Conservation (phyloP, 1,140 invertebrate species). For the Musca vetustissima region DNA sequence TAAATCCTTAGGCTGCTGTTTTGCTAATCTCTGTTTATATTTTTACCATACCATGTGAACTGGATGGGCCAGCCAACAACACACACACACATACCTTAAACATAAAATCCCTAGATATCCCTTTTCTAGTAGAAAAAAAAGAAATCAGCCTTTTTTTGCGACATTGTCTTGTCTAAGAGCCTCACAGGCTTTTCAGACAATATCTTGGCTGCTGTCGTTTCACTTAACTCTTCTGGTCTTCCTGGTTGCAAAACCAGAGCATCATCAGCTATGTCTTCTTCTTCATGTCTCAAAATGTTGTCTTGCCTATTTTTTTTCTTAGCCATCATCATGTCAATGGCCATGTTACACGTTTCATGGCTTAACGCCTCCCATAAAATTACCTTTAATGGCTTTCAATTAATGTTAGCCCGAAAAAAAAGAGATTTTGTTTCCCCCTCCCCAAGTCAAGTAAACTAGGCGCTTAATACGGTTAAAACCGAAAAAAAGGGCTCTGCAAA, state of each 20-base stretch:
- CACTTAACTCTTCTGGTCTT: conserved; percentile 10
- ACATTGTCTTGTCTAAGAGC: conserved; percentile 8
- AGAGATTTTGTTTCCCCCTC: neutral
- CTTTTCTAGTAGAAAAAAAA: conserved; percentile 6
- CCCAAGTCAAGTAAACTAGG: neutral
- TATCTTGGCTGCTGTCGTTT: conserved; percentile 13
- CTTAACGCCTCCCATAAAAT: conserved; percentile 56
- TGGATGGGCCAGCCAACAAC: no score
- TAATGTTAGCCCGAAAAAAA: conserved; percentile 27
- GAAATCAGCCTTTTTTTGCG: neutral
- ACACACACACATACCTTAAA: no score
- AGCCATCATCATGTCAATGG: conserved; percentile 50
- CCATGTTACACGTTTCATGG: conserved; percentile 56
- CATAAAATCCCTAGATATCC: no score
- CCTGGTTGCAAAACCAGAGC: conserved; percentile 21
- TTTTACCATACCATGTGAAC: conserved; percentile 13
- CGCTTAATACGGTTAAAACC: conserved; percentile 27
- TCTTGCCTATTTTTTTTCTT: neutral
- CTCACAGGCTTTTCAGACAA: conserved; percentile 2
- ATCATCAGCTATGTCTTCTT: no score
- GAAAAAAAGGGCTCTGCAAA: neutral
- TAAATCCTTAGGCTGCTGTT: conserved; percentile 12
- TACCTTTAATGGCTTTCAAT: conserved; percentile 56
- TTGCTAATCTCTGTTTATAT: conserved; percentile 1
- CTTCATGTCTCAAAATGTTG: neutral